Evolutionary conservation across 2,113 vertebrate genomes (phyloP), one percentile per base, ranked within the genome.

Genomic region (Myodes glareolus): DNA sequence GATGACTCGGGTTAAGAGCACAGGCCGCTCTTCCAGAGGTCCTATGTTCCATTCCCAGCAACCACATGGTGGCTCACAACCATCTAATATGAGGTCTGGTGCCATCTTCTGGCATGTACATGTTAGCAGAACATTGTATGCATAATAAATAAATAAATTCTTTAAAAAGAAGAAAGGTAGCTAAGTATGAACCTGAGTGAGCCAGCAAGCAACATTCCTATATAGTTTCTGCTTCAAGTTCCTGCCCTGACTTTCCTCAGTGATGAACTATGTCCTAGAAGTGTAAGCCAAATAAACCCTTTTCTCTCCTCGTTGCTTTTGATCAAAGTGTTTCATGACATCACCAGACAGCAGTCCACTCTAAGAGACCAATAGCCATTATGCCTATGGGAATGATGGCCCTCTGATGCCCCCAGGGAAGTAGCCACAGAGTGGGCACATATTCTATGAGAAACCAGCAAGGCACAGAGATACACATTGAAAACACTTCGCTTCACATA

Each of bases 381-480:
- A 9, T 0, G 63, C 31, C 29, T 7, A 29, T 6, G 10, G 13
- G 27, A 29, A 16, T 1, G 0, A 13, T 4, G 8, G 0, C 45
- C 45, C 13, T 4, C 1, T 0, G 3, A 55, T 0, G 29, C 31
- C 4, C 72, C 52, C 3, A 0, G 0, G 65, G 68, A 88, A 47
- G 33, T 6, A 25, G 39, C 21, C 12, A 3, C 55, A 3, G 0
- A 5, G 65, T n/a, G 11, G 31, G 14, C 3, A 0, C 17, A n/a
- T 1, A 3, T 21, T 23, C 45, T 0, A 0, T 4, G 31, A 63
- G 76, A 42, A 36, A 36, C 36, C 63, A 5, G 31, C 1, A 9
- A 72, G 82, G 2, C 76, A 77, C 21, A 63, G 52, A 36, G n/a
- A 25, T 5, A 7, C 17, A 5, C 12, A 84, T 3, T 42, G 45